Conservation (phyloP, 92 coral and sea anemone species). For the Actinostola sp. region DNA sequence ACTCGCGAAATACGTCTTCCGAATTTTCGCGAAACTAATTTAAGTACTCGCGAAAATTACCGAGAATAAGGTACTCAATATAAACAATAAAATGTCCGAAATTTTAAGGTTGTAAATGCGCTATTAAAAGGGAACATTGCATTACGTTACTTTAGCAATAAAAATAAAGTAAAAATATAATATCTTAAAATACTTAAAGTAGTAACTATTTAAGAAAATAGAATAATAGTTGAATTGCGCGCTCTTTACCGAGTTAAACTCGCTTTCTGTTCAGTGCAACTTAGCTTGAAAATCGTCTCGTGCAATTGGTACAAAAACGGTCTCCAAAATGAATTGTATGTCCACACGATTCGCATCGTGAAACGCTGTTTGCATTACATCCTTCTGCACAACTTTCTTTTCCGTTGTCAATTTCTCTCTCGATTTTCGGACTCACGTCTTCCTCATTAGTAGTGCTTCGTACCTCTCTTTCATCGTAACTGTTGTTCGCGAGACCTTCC, state of each 20-base stretch:
- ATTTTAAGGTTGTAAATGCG: too few relatives aligned
- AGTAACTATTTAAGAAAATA: too few relatives aligned
- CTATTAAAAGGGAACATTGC: too few relatives aligned
- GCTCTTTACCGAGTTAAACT: background rate
- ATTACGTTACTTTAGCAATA: too few relatives aligned
- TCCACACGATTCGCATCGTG: slow-evolving; percentile 43
- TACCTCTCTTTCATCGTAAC: background rate
- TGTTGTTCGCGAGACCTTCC: background rate
- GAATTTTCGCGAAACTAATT: too few relatives aligned
- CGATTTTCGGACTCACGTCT: background rate
- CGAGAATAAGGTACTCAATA: too few relatives aligned
- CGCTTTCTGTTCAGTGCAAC: background rate
- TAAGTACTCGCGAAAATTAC: too few relatives aligned
- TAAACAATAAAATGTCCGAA: too few relatives aligned
- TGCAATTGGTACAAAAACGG: slow-evolving; percentile 51
- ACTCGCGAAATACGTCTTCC: too few relatives aligned
- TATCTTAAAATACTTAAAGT: too few relatives aligned
- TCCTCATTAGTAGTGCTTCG: background rate
- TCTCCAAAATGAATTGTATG: slow-evolving; percentile 32
- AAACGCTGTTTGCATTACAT: background rate
- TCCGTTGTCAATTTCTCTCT: slow-evolving; percentile 8
- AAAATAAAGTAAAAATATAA: too few relatives aligned
- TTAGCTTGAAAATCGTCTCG: slow-evolving; percentile 22
- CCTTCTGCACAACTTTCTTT: slow-evolving; percentile 2
- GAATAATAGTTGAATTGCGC: too few relatives aligned